phyloP scores from a whole-genome alignment of 2,113 vertebrate species.

The Indicator maculatus region DNA sequence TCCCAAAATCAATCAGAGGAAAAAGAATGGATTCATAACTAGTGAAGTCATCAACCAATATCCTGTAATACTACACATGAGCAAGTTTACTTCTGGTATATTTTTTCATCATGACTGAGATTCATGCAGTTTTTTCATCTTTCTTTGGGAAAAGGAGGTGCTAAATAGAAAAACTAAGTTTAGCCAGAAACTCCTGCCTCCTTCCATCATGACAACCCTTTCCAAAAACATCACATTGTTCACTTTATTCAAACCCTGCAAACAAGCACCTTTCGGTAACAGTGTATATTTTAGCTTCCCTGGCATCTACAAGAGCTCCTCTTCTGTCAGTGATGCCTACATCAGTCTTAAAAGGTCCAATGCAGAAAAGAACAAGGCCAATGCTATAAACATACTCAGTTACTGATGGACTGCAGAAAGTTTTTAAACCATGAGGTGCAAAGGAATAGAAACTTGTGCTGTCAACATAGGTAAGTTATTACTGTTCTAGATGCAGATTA shows the following conservation, averaged over 20 bases:
- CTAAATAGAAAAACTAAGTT: neutral
- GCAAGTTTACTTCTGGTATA: neutral
- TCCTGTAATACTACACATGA: neutral
- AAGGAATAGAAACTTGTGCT: neutral
- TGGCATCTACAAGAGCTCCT: neutral
- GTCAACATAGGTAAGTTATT: neutral
- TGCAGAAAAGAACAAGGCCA: neutral
- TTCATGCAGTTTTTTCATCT: neutral
- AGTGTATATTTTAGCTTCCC: neutral
- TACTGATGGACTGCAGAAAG: neutral
- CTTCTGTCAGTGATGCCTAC: neutral
- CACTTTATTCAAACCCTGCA: neutral
- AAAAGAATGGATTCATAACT: neutral
- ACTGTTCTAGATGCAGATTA: neutral
- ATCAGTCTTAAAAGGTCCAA: neutral
- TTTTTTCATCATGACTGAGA: neutral
- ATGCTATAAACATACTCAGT: neutral
- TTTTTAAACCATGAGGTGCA: neutral
- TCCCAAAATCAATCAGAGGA: neutral
- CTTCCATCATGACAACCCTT: neutral
- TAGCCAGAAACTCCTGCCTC: neutral
- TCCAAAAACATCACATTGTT: neutral
- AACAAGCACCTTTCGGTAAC: neutral
- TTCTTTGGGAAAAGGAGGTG: neutral
- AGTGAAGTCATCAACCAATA: neutral